phyloP scores from a whole-genome alignment of 1,140 invertebrate species.

The Spodoptera frugiperda region DNA sequence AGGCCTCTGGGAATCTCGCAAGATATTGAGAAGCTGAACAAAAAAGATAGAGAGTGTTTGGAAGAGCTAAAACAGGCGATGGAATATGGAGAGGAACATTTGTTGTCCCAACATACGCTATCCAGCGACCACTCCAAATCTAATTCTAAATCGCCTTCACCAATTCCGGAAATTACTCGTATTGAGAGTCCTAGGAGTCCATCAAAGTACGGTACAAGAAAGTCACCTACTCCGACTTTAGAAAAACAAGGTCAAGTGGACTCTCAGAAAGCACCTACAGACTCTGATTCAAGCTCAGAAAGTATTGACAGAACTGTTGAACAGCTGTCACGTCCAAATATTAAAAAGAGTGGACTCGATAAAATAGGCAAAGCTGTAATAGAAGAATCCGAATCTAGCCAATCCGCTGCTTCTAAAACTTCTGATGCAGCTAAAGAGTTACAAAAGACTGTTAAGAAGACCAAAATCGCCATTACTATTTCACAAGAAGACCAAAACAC shows the following conservation, averaged over 20 bases:
- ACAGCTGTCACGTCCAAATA: constrained; percentile 72
- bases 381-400: constrained; percentile 85
- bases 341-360: constrained; percentile 76
- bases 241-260: constrained; percentile 88
- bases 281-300: constrained; percentile 85
- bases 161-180: constrained; percentile 73
- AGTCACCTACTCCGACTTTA: constrained; percentile 87
- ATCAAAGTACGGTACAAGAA: constrained; percentile 79
- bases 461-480: constrained; percentile 85
- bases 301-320: constrained; percentile 84
- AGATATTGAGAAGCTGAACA: constrained; percentile 88
- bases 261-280: constrained; percentile 83
- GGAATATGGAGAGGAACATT: constrained; percentile 83
- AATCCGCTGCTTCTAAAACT: constrained; percentile 80
- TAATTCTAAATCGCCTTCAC: constrained; percentile 82
- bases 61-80: constrained; percentile 84
- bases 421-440: constrained; percentile 72
- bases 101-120: constrained; percentile 74
- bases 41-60: constrained; percentile 82
- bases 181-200: constrained; percentile 82
- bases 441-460: constrained; percentile 75
- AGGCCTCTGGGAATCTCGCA: constrained; percentile 91
- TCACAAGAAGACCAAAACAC: constrained; percentile 85
- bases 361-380: constrained; percentile 82
- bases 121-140: constrained; percentile 84